These are phyloP conservation scores for Anastrepha ludens DNA, from an alignment of 1,140 invertebrate species.

Conservation along the genomic window DNA sequence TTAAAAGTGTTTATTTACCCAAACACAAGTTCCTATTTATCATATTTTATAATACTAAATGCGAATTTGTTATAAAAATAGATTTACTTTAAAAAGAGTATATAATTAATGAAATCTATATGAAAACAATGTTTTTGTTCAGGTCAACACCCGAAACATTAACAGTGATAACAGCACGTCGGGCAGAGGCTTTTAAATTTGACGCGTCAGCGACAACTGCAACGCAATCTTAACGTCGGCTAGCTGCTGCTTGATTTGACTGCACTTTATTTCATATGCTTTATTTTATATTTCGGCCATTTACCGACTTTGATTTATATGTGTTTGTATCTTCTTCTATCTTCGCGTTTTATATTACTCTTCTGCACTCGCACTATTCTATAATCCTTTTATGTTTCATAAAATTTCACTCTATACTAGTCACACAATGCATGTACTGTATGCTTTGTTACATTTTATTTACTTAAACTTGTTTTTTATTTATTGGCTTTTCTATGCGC, in stretches of 20 bases:
- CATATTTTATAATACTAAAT: no score
- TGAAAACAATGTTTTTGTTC: background rate
- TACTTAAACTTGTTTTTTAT: background rate
- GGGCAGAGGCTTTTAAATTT: background rate
- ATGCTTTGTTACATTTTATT: conserved; percentile 1
- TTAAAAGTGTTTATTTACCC: no score
- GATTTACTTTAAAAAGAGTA: no score
- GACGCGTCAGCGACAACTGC: background rate
- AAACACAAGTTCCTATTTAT: no score
- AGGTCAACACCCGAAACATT: background rate
- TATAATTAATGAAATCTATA: background rate
- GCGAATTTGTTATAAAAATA: no score
- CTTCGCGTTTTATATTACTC: background rate
- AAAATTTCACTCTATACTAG: background rate
- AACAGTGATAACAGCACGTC: background rate
- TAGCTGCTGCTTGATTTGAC: background rate
- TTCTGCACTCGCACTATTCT: background rate
- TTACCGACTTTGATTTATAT: background rate
- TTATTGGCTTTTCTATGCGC: conserved; percentile 21
- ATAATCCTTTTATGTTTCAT: background rate
- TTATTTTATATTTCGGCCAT: background rate
- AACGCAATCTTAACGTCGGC: background rate
- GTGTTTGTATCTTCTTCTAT: background rate
- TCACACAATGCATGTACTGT: background rate
- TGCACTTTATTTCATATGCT: background rate